These are phyloP conservation scores for Oxystoma pomonae DNA, from an alignment of 2,888 invertebrate species.

Conservation along the genomic window DNA sequence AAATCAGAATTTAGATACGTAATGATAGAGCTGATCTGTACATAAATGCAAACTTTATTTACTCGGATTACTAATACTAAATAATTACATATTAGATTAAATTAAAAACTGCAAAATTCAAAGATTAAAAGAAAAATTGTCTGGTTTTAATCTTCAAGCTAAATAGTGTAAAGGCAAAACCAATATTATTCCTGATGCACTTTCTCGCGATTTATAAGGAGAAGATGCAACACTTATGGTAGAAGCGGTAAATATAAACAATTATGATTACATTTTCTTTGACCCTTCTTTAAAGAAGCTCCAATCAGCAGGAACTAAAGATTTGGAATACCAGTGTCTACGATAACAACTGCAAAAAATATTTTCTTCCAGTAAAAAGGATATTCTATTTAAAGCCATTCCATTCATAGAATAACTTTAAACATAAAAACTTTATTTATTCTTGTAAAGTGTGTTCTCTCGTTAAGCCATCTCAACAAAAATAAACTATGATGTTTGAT, in stretches of 20 bases:
- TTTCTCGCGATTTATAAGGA: background rate
- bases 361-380: no score
- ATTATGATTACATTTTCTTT: background rate
- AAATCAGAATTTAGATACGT: slow-evolving; percentile 4
- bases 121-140: background rate
- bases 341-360: no score
- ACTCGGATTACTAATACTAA: no score
- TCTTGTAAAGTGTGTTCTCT: no score
- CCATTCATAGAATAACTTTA: no score
- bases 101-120: background rate
- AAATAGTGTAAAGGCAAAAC: background rate
- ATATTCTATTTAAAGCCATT: no score
- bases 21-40: slow-evolving; percentile 15
- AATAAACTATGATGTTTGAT: no score
- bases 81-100: background rate
- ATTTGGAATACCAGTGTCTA: no score
- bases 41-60: no score
- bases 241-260: background rate
- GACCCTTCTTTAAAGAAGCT: no score
- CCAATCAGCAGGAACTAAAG: no score
- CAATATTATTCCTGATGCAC: background rate
- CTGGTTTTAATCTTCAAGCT: background rate
- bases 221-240: background rate
- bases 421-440: background rate
- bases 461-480: no score